A percentile compares a stretch with the other conserved stretches of the same genome.
Evolutionary conservation across 2,888 invertebrate genomes (phyloP).

Genomic region (Thera britannica): DNA sequence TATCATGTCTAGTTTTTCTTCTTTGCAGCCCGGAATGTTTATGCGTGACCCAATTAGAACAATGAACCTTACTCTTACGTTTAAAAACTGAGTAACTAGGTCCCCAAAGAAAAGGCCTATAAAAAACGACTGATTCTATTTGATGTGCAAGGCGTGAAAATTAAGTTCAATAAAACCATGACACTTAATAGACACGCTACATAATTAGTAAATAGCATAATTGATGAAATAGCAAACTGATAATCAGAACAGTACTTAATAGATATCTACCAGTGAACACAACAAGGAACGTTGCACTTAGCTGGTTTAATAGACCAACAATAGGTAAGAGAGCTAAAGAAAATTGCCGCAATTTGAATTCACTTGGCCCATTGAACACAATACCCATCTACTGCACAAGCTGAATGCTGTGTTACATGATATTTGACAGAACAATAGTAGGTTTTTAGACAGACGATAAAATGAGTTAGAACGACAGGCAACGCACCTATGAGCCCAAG

Average conservation of each 20-base stretch:
- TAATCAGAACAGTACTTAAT: not conserved
- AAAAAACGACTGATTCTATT: not conserved
- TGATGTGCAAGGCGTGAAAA: not conserved
- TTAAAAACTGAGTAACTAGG: not conserved
- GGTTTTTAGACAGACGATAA: conserved; percentile 15
- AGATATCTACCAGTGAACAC: not conserved
- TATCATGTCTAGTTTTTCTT: conserved; percentile 31
- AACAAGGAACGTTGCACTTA: conserved; percentile 26
- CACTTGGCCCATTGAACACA: conserved; percentile 55
- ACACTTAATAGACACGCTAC: not conserved
- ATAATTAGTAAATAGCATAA: not conserved
- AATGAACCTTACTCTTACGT: not conserved
- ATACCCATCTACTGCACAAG: conserved; percentile 28
- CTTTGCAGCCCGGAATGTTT: not conserved
- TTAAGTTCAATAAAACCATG: not conserved
- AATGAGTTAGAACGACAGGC: conserved; percentile 22
- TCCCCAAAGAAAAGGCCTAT: not conserved
- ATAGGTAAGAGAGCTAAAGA: conserved; percentile 34
- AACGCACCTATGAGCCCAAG: conserved; percentile 95
- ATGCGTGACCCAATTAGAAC: not conserved
- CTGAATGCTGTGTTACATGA: conserved; percentile 22
- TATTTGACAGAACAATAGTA: conserved; percentile 34
- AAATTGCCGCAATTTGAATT: conserved; percentile 49
- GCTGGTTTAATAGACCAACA: conserved; percentile 47
- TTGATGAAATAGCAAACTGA: not conserved